Evolutionary conservation across 2,113 vertebrate species (phyloP).

Genomic region (Oxygymnocypris stewartii): DNA sequence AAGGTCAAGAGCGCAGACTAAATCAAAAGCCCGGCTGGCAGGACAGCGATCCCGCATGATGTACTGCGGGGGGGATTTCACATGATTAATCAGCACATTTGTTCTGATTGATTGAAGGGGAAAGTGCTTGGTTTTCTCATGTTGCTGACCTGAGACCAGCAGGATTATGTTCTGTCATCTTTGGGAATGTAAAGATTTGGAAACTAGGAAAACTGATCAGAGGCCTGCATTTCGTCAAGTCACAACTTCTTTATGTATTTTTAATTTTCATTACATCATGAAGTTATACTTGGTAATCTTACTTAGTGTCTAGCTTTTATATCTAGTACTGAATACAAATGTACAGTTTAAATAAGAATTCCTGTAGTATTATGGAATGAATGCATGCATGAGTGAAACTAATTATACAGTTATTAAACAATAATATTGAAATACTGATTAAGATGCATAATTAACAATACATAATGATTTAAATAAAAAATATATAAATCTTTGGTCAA

Average conservation of each 20-base stretch:
- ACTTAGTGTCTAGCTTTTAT: neutral
- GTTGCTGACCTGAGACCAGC: neutral
- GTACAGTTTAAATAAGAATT: too few species aligned
- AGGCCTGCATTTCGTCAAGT: neutral
- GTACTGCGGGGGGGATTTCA: neutral
- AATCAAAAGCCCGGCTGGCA: slow-evolving; percentile 13
- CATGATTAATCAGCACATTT: slow-evolving; percentile 27
- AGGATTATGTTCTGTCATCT: neutral
- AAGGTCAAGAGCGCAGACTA: slow-evolving; percentile 17
- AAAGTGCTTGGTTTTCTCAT: neutral
- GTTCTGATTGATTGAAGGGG: neutral
- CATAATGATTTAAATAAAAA: too few species aligned
- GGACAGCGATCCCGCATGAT: neutral
- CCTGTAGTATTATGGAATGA: too few species aligned
- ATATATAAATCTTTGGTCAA: neutral
- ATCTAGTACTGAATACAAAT: neutral
- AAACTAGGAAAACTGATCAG: neutral
- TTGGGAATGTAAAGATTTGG: neutral
- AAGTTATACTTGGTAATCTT: neutral
- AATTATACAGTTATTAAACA: too few species aligned
- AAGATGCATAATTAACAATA: too few species aligned
- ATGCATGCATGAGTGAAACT: too few species aligned
- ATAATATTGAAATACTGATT: too few species aligned
- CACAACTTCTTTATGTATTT: neutral
- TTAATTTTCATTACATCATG: neutral